Evolutionary conservation across 2,113 vertebrate genomes (phyloP), one percentile per base, ranked within the genome.

Genomic region (Sceloporus tristichus): DNA sequence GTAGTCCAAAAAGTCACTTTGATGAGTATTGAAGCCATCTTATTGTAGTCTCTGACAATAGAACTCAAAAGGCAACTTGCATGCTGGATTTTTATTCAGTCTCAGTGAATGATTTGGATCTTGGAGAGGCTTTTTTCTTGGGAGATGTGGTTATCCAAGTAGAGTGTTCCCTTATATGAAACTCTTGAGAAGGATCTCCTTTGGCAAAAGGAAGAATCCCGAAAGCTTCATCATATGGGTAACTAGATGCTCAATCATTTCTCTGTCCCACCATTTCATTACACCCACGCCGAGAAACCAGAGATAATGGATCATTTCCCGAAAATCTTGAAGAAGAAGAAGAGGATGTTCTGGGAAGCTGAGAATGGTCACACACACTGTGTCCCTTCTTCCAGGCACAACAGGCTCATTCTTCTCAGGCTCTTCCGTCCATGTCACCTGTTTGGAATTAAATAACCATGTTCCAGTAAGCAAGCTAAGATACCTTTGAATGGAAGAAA

Each of bases 401-500:
- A 78, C 38, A 21, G 29, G 0, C 19, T n/a, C 75, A 25, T 75
- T 89, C 9, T 66, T 71, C 27, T 71, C 77, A 79, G 40, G 19
- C 19, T 65, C n/a, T 86, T 78, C 56, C 62, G 21, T 70, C 90
- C 40, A 78, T 2, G 29, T 2, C 34, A 54, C 18, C 73, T 78
- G 73, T 9, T 29, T 2, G 4, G 16, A 90, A 85, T 83, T 4
- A 75, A 5, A 9, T 53, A 23, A 9, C 71, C 0, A 65, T 75
- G 79, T 81, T 6, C 56, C 19, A 16, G 56, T 80, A 40, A 79
- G 40, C 54, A 48, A 82, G 23, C 34, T 27, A 54, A 25, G 25
- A 5, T 78, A 34, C 59, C 25, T 82, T 85, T 77, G 56, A 88
- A 73, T 1, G 81, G 56, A 85, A 83, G 6, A 62, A 83, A 87